phyloP scores from a whole-genome alignment of 64 coral and sea anemone genomes.

The Montipora efflorescens region DNA sequence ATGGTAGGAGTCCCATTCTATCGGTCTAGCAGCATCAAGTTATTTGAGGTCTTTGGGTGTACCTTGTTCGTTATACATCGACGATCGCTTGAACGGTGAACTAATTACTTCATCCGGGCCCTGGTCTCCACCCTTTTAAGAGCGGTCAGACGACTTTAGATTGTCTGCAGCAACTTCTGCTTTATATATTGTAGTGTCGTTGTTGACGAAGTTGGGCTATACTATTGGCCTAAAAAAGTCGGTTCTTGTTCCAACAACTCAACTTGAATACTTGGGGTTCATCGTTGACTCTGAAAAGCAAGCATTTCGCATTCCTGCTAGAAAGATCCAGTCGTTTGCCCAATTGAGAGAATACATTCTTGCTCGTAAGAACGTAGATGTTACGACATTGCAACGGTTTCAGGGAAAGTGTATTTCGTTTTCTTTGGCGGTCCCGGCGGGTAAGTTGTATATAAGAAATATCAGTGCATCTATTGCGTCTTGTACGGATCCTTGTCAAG shows the following conservation, averaged over 20 bases:
- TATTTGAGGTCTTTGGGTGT: not conserved
- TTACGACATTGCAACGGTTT: slow-evolving; percentile 50
- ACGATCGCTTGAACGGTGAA: slow-evolving; percentile 9
- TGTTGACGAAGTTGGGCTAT: slow-evolving; percentile 57
- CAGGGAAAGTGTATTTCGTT: slow-evolving; percentile 72
- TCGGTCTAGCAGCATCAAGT: too few species aligned
- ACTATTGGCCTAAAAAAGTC: slow-evolving; percentile 58
- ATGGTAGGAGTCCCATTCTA: too few species aligned
- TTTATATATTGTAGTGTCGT: slow-evolving; percentile 34
- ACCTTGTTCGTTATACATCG: slow-evolving; percentile 34
- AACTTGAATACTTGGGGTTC: slow-evolving; percentile 51
- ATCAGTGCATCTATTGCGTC: slow-evolving; percentile 56
- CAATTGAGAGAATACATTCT: slow-evolving; percentile 1
- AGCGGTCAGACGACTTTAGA: not conserved
- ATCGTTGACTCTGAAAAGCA: slow-evolving; percentile 31
- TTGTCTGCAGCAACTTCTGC: slow-evolving; percentile 54
- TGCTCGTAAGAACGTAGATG: not conserved
- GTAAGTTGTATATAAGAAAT: slow-evolving; percentile 49
- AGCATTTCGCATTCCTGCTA: slow-evolving; percentile 41
- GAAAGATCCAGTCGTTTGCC: slow-evolving; percentile 24
- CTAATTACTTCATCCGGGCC: not conserved
- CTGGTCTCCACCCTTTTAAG: not conserved
- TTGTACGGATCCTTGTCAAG: not conserved
- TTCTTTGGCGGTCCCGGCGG: slow-evolving; percentile 52
- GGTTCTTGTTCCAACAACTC: slow-evolving; percentile 35